A percentile compares a stretch with the other conserved stretches of the same genome.
Evolutionary conservation across 2,888 invertebrate species (phyloP).

Genomic region (Drosophila testacea): DNA sequence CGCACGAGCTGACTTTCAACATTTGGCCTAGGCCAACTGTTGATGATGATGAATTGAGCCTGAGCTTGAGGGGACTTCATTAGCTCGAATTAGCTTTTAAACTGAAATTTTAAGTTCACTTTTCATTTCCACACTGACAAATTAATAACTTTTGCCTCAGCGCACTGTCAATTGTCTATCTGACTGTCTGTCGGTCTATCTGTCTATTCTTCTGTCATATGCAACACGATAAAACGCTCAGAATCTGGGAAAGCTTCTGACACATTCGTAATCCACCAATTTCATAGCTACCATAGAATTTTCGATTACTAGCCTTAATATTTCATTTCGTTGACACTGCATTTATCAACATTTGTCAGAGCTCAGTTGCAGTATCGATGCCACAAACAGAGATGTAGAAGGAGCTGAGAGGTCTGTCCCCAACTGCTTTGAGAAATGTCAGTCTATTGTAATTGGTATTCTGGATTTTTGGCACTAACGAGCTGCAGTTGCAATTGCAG

Average conservation of each 20-base stretch:
- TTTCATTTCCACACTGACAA: constrained; percentile 9
- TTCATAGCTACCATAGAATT: constrained; percentile 24
- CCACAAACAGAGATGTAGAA: constrained; percentile 17
- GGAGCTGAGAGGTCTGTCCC: neutral
- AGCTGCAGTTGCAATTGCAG: constrained; percentile 31
- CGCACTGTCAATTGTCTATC: constrained; percentile 9
- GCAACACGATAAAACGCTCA: constrained; percentile 39
- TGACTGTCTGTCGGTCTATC: constrained; percentile 18
- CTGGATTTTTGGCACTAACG: constrained; percentile 42
- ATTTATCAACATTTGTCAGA: constrained; percentile 51
- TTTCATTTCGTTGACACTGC: constrained; percentile 57
- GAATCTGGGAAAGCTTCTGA: constrained; percentile 26
- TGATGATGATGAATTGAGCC: constrained; percentile 38
- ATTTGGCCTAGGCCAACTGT: constrained; percentile 7
- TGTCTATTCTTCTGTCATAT: constrained; percentile 33
- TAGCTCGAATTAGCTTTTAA: constrained; percentile 51
- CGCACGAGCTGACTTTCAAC: constrained; percentile 51
- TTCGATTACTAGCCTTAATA: constrained; percentile 40
- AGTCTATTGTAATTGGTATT: constrained; percentile 47
- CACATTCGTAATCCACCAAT: constrained; percentile 44
- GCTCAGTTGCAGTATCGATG: constrained; percentile 35
- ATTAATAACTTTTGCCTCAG: constrained; percentile 19
- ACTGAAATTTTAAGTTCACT: constrained; percentile 11
- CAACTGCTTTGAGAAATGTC: constrained; percentile 27
- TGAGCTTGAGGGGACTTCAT: constrained; percentile 38